phyloP scores from a whole-genome alignment of 2,797 vertebrate genomes.

The Tarsius wallacei region DNA sequence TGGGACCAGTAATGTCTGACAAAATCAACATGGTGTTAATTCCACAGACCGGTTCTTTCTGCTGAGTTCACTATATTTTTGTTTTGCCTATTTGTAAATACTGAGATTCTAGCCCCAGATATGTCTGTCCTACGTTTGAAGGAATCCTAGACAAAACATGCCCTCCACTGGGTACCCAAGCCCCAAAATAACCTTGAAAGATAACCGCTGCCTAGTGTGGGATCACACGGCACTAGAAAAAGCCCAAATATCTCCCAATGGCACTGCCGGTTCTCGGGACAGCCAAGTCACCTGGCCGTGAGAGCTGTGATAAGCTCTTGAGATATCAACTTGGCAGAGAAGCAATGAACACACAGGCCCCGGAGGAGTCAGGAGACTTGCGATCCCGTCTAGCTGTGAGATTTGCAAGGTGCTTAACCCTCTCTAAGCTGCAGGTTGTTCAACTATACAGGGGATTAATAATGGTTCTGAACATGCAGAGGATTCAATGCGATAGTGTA shows the following conservation, averaged over 20 bases:
- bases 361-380: not conserved
- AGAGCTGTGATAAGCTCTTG: not conserved
- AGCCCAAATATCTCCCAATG: not conserved
- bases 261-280: not conserved
- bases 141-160: slow-evolving; percentile 67
- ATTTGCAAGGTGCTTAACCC: not conserved
- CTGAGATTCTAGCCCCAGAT: not conserved
- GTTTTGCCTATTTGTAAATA: slow-evolving; percentile 20
- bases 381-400: not conserved
- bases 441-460: accelerated
- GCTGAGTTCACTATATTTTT: not conserved
- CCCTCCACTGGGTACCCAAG: not conserved
- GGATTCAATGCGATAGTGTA: not conserved
- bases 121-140: not conserved
- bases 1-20: not conserved
- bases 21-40: not conserved
- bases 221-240: not conserved
- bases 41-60: not conserved
- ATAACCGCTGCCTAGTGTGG: not conserved
- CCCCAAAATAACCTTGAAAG: slow-evolving; percentile 55
- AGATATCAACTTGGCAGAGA: not conserved
- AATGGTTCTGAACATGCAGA: too few relatives aligned
- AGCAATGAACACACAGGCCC: not conserved
- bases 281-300: not conserved
- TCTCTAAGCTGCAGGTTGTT: not conserved